Conservation (phyloP, 2,797 vertebrate genomes). For the Brachyrhaphis roseni region DNA sequence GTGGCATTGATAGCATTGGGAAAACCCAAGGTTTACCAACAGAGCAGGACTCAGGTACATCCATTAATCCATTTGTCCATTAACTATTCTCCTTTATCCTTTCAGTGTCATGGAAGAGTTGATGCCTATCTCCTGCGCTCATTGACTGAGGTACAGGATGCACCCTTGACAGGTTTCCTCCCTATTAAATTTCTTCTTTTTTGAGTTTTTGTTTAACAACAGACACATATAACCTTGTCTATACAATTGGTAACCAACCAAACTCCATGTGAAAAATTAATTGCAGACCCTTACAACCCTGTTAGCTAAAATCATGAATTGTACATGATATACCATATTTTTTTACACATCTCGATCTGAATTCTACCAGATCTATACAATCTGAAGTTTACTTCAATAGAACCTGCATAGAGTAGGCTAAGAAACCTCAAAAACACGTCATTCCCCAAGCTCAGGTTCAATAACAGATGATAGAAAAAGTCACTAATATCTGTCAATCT, state of each 20-base stretch:
- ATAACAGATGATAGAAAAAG: neutral
- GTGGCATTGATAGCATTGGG: neutral
- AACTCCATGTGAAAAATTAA: neutral
- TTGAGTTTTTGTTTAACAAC: neutral
- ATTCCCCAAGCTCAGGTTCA: neutral
- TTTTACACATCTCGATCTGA: neutral
- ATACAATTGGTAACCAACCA: neutral
- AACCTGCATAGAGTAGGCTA: neutral
- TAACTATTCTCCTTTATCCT: no score
- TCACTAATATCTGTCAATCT: neutral
- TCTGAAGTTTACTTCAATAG: neutral
- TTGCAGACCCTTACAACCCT: neutral
- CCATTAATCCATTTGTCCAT: no score
- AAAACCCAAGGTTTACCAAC: neutral
- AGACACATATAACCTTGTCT: neutral
- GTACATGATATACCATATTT: neutral
- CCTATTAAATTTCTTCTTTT: neutral
- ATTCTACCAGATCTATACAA: neutral
- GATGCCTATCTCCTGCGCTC: no score
- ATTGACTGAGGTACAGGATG: no score
- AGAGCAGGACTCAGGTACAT: neutral
- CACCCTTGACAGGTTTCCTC: neutral
- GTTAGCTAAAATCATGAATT: neutral
- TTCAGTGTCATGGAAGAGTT: no score
- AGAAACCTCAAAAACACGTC: neutral